Conservation (phyloP, 2,888 invertebrate species). For the Willowsia nigromaculata region DNA sequence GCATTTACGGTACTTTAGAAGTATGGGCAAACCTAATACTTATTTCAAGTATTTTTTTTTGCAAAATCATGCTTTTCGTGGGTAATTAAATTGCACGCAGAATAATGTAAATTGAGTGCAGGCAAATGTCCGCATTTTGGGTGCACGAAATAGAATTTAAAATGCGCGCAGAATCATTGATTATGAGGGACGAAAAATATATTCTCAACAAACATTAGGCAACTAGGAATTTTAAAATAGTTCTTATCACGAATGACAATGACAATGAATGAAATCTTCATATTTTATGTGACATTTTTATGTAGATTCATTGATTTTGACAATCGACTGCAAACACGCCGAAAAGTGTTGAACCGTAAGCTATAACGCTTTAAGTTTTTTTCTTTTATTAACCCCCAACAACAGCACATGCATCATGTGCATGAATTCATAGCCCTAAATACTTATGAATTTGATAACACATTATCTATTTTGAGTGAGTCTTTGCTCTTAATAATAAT, state of each 20-base stretch:
- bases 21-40: too few relatives aligned
- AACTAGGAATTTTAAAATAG: conserved; percentile 16
- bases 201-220: too few relatives aligned
- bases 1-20: too few relatives aligned
- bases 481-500: conserved; percentile 5
- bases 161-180: too few relatives aligned
- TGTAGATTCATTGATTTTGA: conserved; percentile 21
- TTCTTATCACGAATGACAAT: neutral
- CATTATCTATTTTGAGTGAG: neutral
- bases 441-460: neutral
- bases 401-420: neutral
- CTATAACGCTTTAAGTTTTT: conserved; percentile 19
- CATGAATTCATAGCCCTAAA: conserved; percentile 12
- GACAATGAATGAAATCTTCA: neutral
- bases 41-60: too few relatives aligned
- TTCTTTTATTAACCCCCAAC: conserved; percentile 2
- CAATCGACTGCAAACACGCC: conserved; percentile 29
- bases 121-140: too few relatives aligned
- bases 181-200: too few relatives aligned
- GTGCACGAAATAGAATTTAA: too few relatives aligned
- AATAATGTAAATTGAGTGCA: too few relatives aligned
- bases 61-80: too few relatives aligned
- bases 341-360: conserved; percentile 1
- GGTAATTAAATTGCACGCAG: too few relatives aligned
- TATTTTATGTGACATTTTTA: neutral